Base-by-base conservation (phyloP, 2,113 vertebrate genomes). In the Chamaetylas fuelleborni region DNA sequence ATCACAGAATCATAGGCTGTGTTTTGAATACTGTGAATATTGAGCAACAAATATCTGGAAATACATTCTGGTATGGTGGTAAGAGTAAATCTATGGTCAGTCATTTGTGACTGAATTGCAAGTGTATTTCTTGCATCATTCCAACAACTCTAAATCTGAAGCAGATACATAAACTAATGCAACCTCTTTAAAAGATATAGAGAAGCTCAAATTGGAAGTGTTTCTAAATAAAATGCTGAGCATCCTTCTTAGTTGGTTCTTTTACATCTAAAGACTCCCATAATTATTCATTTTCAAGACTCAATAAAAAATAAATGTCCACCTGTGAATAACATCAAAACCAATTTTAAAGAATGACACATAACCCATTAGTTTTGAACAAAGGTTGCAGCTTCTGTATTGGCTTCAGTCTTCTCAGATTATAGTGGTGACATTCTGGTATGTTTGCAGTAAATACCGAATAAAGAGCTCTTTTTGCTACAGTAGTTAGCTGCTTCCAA, bases 11-110 rank as follows among this genome's bases (percentile, higher is more conserved):
- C 77, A 88, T 8, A 81, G 56, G 18, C 64, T 3, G 4, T 78
- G 33, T 74, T 92, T 77, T 92, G 58, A 82, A 71, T 56, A 56
- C 6, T 77, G 9, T n/a, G 74, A 77, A 45, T 33, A 66, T 2
- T 40, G 42, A 36, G 28, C 14, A 19, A 71, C 36, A 93, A 77
- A 93, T 89, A 84, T 81, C 95, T 93, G 70, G 65, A 95, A 92
- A 85, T 74, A 23, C 57, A 31, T 88, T 70, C 45, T 78, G 10
- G 66, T 64, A 58, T 29, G 19, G 13, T n/a, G 20, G 33, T 40
- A 84, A 80, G 12, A 67, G 40, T 26, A 81, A 71, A 51, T 86
- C 20, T 66, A 20, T 33, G 43, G 26, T 78, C 81, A 91, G 69
- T 33, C 16, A 25, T 42, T 71, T 60, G 9, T 74, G 51, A 71